Evolutionary conservation across 2,797 vertebrate genomes (phyloP), one percentile per base, ranked within the genome.

Genomic region (Muscicapa comitata): DNA sequence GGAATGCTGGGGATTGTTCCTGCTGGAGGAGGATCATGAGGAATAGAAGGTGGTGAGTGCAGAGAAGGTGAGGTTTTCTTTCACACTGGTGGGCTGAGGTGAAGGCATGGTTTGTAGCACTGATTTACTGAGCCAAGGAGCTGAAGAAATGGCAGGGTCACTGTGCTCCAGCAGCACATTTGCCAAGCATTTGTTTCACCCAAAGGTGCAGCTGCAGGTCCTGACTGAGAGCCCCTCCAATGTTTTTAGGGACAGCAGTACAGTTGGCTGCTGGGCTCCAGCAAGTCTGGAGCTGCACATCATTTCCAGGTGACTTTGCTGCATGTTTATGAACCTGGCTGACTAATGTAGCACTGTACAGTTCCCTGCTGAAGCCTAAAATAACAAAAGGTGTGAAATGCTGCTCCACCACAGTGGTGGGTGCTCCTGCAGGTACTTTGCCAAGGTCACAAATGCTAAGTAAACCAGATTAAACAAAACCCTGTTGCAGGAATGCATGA

Each of bases 381-480:
- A 80, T 83, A 94, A 87, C 89, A 85, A 48, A 13, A 94, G 71
- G 81, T 93, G 91, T 70, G 78, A 95, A 77, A 38, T 89, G 75
- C 89, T 67, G 84, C 76, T 67, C 42, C 38, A 4, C 63, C 54
- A 18, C 45, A 28, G 17, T 20, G 59, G 59, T 86, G 88, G 84
- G 81, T 84, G 57, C 80, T 96, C 51, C 43, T 0, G 6, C 90
- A 90, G 85, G 86, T 96, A 80, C 77, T 85, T 85, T 93, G 91
- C 86, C 95, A 95, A 95, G 94, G 93, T 96, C 96, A 93, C 8
- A 2, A 83, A 73, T 63, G 94, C 92, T 92, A 96, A 95, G 92
- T 96, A 95, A 91, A 95, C 81, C 86, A 88, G 90, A 93, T 94
- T 86, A 93, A 96, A 94, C 87, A 96, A 96, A 95, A 89, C 68